phyloP scores from a whole-genome alignment of 2,797 vertebrate genomes.

The Acanthurus tractus region DNA sequence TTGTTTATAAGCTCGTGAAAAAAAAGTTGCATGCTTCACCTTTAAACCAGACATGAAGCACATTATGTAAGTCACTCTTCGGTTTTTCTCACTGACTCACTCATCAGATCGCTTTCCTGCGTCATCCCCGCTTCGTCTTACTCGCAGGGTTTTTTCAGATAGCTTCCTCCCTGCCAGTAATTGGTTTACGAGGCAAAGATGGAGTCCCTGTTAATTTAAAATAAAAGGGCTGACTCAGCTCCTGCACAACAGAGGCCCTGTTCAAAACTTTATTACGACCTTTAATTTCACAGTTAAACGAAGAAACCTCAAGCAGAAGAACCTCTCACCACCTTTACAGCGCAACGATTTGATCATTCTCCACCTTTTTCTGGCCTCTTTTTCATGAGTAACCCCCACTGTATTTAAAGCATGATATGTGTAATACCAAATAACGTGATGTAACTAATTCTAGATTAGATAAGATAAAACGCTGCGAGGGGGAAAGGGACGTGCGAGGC shows the following conservation, averaged over 20 bases:
- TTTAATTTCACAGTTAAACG: not conserved
- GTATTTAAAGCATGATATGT: slow-evolving; percentile 9
- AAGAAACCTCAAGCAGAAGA: slow-evolving; percentile 5
- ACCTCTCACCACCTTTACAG: not conserved
- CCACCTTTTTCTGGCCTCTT: not conserved
- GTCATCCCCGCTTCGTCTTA: not conserved
- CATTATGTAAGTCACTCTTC: not conserved
- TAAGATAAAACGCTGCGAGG: slow-evolving; percentile 38
- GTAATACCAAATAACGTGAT: slow-evolving; percentile 49
- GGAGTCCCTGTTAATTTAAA: slow-evolving; percentile 2
- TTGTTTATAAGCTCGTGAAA: too few species aligned
- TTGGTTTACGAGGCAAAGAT: slow-evolving; percentile 13
- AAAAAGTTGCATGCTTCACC: too few species aligned
- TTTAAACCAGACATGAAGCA: too few species aligned
- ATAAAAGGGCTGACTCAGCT: slow-evolving; percentile 15
- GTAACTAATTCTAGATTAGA: slow-evolving; percentile 69
- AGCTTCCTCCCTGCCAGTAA: not conserved
- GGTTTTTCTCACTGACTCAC: not conserved
- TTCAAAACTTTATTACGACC: not conserved
- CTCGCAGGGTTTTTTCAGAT: slow-evolving; percentile 1
- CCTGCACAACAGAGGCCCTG: not conserved
- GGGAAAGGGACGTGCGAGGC: slow-evolving; percentile 44
- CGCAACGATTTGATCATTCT: not conserved
- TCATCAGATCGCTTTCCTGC: not conserved
- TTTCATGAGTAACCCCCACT: slow-evolving; percentile 5